phyloP scores from a whole-genome alignment of 2,888 invertebrate species.

The Polymixis lichenea region DNA sequence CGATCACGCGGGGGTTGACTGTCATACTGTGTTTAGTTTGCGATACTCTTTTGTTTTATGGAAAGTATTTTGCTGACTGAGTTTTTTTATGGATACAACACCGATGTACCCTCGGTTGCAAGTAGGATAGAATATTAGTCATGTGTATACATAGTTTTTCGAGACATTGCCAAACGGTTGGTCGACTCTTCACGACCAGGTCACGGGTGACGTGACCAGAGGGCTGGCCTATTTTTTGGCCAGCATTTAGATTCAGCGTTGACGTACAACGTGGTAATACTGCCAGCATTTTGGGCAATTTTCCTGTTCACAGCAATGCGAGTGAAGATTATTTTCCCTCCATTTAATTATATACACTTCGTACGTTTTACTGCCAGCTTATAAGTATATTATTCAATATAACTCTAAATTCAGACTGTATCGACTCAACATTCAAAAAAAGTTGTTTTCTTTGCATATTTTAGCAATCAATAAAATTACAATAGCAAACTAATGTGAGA shows the following conservation, averaged over 20 bases:
- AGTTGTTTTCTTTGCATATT: neutral
- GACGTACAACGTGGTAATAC: neutral
- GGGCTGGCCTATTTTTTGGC: neutral
- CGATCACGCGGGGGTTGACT: slow-evolving; percentile 63
- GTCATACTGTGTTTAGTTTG: slow-evolving; percentile 48
- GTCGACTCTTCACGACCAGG: neutral
- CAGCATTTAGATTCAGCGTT: neutral
- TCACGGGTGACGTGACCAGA: neutral
- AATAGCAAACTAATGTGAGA: slow-evolving; percentile 37
- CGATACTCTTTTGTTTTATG: slow-evolving; percentile 40
- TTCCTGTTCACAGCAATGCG: neutral
- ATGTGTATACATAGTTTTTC: neutral
- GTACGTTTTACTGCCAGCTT: neutral
- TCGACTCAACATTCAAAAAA: neutral
- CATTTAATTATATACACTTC: neutral
- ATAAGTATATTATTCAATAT: neutral
- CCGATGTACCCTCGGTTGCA: neutral
- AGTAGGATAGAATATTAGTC: neutral
- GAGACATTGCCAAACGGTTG: neutral
- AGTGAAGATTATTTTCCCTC: neutral
- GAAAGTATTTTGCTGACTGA: neutral
- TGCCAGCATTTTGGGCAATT: neutral
- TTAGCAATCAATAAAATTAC: slow-evolving; percentile 48
- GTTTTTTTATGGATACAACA: neutral
- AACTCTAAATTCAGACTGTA: too few species aligned